Conservation (phyloP, 2,797 vertebrate species). For the Pangasius krempfi region DNA sequence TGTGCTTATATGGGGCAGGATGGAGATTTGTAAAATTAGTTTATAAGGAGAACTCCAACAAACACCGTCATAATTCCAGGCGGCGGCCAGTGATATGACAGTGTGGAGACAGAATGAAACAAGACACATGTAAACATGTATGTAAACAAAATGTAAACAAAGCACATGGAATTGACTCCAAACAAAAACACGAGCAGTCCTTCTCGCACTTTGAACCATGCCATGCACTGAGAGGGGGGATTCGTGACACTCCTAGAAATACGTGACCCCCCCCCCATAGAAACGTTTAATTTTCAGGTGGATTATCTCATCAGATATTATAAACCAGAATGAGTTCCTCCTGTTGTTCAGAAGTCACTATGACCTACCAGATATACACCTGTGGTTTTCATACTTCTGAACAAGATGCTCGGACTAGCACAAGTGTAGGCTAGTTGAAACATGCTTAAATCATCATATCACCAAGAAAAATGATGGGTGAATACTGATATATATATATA, state of each 20-base stretch:
- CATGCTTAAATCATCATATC: background rate
- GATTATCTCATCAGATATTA: background rate
- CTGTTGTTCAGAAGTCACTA: background rate
- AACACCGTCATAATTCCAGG: background rate
- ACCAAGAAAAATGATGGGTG: background rate
- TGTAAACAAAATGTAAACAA: background rate
- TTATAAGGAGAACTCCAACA: background rate
- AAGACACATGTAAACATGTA: background rate
- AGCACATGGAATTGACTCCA: background rate
- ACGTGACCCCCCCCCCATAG: background rate
- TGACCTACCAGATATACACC: background rate
- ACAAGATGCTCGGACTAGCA: background rate
- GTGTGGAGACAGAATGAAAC: background rate
- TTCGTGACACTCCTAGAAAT: background rate
- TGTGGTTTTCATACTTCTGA: background rate
- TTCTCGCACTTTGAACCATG: background rate
- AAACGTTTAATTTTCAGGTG: background rate
- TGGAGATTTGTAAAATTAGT: background rate
- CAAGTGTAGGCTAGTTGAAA: background rate
- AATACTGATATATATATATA: background rate
- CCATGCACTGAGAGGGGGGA: background rate
- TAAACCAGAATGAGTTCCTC: background rate
- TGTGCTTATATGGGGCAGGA: background rate
- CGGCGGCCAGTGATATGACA: background rate
- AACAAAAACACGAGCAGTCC: background rate